phyloP scores from a whole-genome alignment of 2,113 vertebrate genomes.

The Enhydra lutris region DNA sequence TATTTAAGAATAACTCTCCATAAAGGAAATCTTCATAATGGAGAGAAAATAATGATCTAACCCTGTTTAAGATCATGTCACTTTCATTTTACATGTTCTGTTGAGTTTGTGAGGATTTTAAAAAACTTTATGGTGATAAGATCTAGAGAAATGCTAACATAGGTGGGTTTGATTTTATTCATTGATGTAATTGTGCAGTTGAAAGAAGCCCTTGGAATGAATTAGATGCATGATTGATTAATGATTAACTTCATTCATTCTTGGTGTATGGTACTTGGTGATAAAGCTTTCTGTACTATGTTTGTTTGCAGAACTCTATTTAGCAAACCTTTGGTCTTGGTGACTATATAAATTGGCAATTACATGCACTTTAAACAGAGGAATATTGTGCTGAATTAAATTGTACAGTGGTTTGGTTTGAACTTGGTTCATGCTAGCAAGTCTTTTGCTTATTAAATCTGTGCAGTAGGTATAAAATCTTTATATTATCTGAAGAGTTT shows the following conservation, averaged over 20 bases:
- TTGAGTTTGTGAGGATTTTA: slow-evolving; percentile 33
- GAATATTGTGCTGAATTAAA: slow-evolving; percentile 69
- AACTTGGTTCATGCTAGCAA: slow-evolving; percentile 46
- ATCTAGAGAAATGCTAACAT: slow-evolving; percentile 8
- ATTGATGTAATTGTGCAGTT: slow-evolving; percentile 28
- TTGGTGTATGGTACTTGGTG: not conserved
- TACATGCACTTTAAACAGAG: slow-evolving; percentile 73
- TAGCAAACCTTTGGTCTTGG: slow-evolving; percentile 63
- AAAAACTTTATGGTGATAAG: slow-evolving; percentile 28
- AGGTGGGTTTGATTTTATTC: slow-evolving; percentile 58
- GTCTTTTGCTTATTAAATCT: slow-evolving; percentile 66
- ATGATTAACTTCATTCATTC: slow-evolving; percentile 64
- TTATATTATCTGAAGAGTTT: slow-evolving; percentile 30
- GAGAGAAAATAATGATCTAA: not conserved
- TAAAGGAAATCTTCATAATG: slow-evolving; percentile 15
- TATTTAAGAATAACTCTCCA: not conserved
- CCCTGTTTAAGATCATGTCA: slow-evolving; percentile 19
- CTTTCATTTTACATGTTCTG: slow-evolving; percentile 46
- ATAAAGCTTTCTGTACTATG: slow-evolving; percentile 26
- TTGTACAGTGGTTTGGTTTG: slow-evolving; percentile 44
- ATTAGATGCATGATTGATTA: slow-evolving; percentile 64
- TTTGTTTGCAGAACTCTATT: slow-evolving; percentile 64
- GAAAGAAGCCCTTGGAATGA: slow-evolving; percentile 59
- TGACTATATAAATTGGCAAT: slow-evolving; percentile 73
- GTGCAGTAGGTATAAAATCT: slow-evolving; percentile 49